Conservation (phyloP, 53 echinoderm and acorn worm genomes). For the Zoroaster sp. region DNA sequence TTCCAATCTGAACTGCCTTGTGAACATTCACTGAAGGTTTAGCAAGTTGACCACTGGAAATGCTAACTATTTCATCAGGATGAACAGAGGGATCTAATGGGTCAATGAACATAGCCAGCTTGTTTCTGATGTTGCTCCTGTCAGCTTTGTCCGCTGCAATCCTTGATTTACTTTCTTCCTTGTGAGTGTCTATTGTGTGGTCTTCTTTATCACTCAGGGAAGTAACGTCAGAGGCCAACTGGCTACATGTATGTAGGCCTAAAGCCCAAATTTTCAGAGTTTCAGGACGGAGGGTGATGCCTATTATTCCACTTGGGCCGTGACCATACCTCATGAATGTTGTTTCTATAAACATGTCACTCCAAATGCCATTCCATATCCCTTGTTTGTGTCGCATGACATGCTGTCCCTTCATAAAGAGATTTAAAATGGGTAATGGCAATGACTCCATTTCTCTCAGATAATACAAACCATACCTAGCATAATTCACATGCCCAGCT, state of each 20-base stretch:
- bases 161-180: constrained; percentile 59
- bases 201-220: constrained; percentile 2
- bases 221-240: constrained; percentile 23
- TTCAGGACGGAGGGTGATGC: constrained; percentile 47
- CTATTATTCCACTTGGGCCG: constrained; percentile 44
- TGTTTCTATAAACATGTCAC: too few relatives aligned
- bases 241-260: constrained; percentile 13
- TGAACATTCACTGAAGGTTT: constrained; percentile 34
- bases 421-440: too few relatives aligned
- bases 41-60: not conserved
- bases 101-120: constrained; percentile 31
- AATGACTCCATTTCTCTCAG: too few relatives aligned
- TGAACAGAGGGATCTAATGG: constrained; percentile 15
- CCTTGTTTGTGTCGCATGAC: too few relatives aligned
- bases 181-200: not conserved
- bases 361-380: too few relatives aligned
- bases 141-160: constrained; percentile 19
- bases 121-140: constrained; percentile 6
- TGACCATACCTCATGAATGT: constrained; percentile 66
- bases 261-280: constrained; percentile 69
- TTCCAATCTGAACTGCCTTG: constrained; percentile 25
- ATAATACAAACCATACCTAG: constrained; percentile 71
- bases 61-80: not conserved
- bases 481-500: constrained; percentile 65
- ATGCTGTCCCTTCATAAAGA: too few relatives aligned